Percentiles rank a stretch among this genome's conserved stretches.
phyloP scores from a whole-genome alignment of 1,140 invertebrate species.

The Ephestia elutella region DNA sequence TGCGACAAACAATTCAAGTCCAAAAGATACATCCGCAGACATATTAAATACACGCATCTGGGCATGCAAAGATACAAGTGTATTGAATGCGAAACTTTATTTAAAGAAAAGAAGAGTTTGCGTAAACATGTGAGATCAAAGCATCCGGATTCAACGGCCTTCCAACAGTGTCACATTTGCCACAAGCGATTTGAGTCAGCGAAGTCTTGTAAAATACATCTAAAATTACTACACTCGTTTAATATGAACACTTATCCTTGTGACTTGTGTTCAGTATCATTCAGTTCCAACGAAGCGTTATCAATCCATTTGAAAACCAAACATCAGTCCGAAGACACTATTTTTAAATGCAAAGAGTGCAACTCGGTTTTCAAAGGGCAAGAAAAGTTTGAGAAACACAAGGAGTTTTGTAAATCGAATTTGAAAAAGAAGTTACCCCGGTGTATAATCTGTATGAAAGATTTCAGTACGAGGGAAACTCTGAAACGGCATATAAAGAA shows the following conservation, averaged over 20 bases:
- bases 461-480: conserved; percentile 57
- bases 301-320: conserved; percentile 41
- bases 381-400: conserved; percentile 47
- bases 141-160: conserved; percentile 42
- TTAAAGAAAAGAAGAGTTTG: conserved; percentile 56
- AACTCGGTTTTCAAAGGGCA: conserved; percentile 48
- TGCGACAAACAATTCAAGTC: conserved; percentile 54
- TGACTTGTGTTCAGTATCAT: conserved; percentile 43
- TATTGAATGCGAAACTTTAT: conserved; percentile 49
- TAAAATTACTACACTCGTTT: conserved; percentile 51
- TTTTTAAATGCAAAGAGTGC: conserved; percentile 56
- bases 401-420: conserved; percentile 25
- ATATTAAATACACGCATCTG: conserved; percentile 49
- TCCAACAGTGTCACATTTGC: conserved; percentile 56
- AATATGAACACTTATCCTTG: conserved; percentile 49
- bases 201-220: conserved; percentile 56
- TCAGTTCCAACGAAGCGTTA: conserved; percentile 35
- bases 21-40: conserved; percentile 43
- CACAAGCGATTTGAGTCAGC: conserved; percentile 53
- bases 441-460: conserved; percentile 54
- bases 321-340: conserved; percentile 45
- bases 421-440: conserved; percentile 29
- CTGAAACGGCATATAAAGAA: conserved; percentile 54
- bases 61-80: conserved; percentile 53
- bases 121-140: conserved; percentile 50